Base-by-base conservation (phyloP, 2,888 invertebrate genomes). In the Oligia latruncula region DNA sequence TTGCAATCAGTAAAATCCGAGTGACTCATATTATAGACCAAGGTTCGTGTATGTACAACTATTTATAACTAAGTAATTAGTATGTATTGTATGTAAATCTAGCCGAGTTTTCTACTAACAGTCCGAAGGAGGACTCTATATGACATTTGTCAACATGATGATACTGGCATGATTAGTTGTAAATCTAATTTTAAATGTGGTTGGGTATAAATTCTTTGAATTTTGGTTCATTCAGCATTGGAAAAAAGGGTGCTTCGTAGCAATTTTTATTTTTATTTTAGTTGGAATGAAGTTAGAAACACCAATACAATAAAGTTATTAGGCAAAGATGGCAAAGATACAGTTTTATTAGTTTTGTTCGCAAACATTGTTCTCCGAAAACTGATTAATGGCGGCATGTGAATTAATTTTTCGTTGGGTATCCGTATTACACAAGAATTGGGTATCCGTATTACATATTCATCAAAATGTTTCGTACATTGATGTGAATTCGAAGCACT, bases 11-110 rank as follows among this genome's bases (percentile, higher is more conserved):
- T 71, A 35, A 67, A 85, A 65, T 68, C 70, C 77, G 20, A 71
- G n/a, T 40, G 58, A 62, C n/a, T 67, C 84, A 86, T 29, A 46
- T 55, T 71, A 46, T 55, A 67, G 29, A 70, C 13, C 81, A 73
- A 77, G 73, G 64, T 35, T 80, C 40, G 17, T 46, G 20, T 52
- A 52, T 60, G 49, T 40, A 4, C 20, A 23, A 17, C 81, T 83
- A 62, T 71, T 78, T 83, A 67, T 78, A 83, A 20, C 71, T 58
- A 60, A 71, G 40, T 64, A 74, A 84, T 82, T 84, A 79, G 74
- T 74, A 82, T 84, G 65, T 62, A 65, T 79, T 82, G 73, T 82
- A 60, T 84, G 80, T 66, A 71, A 79, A 84, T 74, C 23, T 23
- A 23, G 43, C 5, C 3, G 46, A 65, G 70, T 29, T 70, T 83